A percentile compares a stretch with the other conserved stretches of the same genome.
Conservation (phyloP, 2,797 vertebrate genomes). For the Melanotaenia parkinsoni region DNA sequence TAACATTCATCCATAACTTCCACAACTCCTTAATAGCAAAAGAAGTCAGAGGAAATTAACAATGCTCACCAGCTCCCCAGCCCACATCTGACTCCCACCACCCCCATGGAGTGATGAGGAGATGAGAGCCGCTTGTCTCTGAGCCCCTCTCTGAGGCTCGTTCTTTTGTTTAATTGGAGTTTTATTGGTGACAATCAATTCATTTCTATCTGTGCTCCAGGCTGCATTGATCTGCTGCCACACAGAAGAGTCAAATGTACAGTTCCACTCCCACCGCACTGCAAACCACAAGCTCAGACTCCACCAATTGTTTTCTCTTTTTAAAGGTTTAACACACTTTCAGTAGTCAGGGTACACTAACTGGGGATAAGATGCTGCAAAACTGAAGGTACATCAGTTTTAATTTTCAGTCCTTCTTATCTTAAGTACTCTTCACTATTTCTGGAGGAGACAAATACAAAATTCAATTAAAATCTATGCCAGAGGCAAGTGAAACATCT, state of each 20-base stretch:
- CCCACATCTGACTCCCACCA: conserved; percentile 42
- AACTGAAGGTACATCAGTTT: conserved; percentile 18
- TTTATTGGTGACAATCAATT: conserved; percentile 88
- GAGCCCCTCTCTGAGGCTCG: conserved; percentile 60
- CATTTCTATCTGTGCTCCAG: conserved; percentile 75
- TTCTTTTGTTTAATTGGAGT: conserved; percentile 86
- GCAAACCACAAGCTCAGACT: conserved; percentile 45
- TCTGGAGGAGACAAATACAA: conserved; percentile 17
- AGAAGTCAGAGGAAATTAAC: conserved; percentile 58
- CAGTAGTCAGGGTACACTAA: conserved; percentile 17
- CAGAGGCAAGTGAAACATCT: conserved; percentile 20
- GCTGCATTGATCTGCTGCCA: conserved; percentile 84
- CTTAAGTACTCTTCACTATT: conserved; percentile 20
- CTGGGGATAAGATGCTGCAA: conserved; percentile 21
- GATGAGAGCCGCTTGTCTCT: conserved; percentile 70
- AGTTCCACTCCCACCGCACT: conserved; percentile 60
- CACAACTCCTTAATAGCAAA: conserved; percentile 47
- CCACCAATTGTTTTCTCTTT: conserved; percentile 45
- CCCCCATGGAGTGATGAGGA: conserved; percentile 71
- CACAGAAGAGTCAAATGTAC: conserved; percentile 74
- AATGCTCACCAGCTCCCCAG: conserved; percentile 15
- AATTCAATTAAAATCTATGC: conserved; percentile 13
- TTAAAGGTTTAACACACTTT: conserved; percentile 21
- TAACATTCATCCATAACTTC: conserved; percentile 59
- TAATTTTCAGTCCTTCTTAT: conserved; percentile 40